Evolutionary conservation across 1,140 invertebrate species (phyloP), one percentile per base, ranked within the genome.

Genomic region (Pseudachorutes palmiensis): DNA sequence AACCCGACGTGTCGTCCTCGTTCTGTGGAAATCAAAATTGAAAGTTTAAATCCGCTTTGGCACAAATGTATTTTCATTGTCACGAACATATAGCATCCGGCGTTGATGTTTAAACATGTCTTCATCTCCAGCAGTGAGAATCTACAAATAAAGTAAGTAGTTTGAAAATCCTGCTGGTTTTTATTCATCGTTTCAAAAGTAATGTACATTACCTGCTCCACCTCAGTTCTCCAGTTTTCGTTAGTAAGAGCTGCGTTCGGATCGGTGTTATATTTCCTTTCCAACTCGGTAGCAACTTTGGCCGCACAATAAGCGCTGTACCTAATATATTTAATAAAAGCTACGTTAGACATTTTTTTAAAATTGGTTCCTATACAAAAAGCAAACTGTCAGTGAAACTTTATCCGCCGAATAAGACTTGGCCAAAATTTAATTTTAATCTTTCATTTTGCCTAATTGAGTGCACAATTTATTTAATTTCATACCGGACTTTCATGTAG

Each of bases 191-290:
- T n/a, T n/a, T n/a, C n/a, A n/a, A n/a, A n/a, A n/a, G n/a, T n/a
- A n/a, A n/a, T n/a, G n/a, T n/a, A n/a, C n/a, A n/a, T n/a, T n/a
- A 71, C 72, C 57, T 68, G 66, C 30, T 71, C 70, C 30, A 73
- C 62, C 59, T 73, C 70, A n/a, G 65, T 67, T 48, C 68, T 58
- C 69, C 70, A 73, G 31, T 73, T 67, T n/a, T 64, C 29, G 28
- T 67, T 66, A 5, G 36, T 48, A 33, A 32, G 48, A 2, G 60
- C 62, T 14, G 62, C 65, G 12, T 41, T 48, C 5, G 67, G 66
- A 45, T 70, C 69, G 22, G 57, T 51, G 45, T n/a, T n/a, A n/a
- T 69, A 70, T 49, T 28, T 64, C 28, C 57, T 33, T 45, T 71
- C 72, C 29, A 71, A 14, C 22, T 69, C 70, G 5, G 72, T 71